Conservation (phyloP, 2,113 vertebrate genomes). For the Neodontobutis hainanensis region DNA sequence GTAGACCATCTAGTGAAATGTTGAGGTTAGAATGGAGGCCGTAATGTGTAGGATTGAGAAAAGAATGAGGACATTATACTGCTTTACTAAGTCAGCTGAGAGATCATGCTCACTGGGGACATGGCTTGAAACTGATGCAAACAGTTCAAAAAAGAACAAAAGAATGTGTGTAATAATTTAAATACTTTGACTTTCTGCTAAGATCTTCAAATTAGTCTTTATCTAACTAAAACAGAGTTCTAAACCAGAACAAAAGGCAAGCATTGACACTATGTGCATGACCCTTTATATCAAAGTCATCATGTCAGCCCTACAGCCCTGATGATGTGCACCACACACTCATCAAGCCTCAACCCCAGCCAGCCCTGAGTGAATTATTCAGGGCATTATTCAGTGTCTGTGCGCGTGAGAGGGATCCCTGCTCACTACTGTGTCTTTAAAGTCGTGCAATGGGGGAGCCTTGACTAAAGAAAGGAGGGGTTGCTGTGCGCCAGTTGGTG, state of each 20-base stretch:
- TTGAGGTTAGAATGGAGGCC: not conserved
- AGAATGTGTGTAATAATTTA: no score
- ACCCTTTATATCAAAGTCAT: constrained; percentile 14
- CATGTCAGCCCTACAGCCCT: not conserved
- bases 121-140: no score
- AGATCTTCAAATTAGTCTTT: no score
- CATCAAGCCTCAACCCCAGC: constrained; percentile 23
- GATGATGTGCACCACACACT: constrained; percentile 10
- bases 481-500: constrained; percentile 72
- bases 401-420: constrained; percentile 26
- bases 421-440: constrained; percentile 78
- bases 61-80: no score
- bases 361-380: constrained; percentile 29
- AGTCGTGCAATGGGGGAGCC: constrained; percentile 68
- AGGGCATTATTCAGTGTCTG: constrained; percentile 37
- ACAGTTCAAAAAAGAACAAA: no score
- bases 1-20: not conserved
- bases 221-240: no score
- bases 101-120: no score
- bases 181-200: no score
- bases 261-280: not conserved
- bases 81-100: no score
- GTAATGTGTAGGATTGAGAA: no score
- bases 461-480: constrained; percentile 66
- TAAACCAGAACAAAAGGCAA: no score